A percentile compares a stretch with the other conserved stretches of the same genome.
Evolutionary conservation across 2,797 vertebrate genomes (phyloP).

Genomic region (Synaphobranchus kaupii): DNA sequence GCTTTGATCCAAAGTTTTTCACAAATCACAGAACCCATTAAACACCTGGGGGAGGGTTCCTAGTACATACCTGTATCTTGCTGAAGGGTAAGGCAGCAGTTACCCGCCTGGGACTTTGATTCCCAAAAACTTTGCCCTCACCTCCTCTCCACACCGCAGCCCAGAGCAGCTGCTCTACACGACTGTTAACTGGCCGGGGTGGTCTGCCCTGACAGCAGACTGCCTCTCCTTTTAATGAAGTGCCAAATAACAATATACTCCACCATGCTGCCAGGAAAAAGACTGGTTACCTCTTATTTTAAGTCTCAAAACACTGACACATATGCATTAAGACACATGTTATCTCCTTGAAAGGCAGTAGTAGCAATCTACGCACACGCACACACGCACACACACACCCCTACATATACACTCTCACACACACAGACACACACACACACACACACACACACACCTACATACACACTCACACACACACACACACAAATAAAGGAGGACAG

Average conservation of each 20-base stretch:
- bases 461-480: background rate
- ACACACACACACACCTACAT: background rate
- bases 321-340: conserved; percentile 64
- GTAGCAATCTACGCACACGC: conserved; percentile 39
- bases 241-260: conserved; percentile 81
- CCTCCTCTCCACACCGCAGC: conserved; percentile 66
- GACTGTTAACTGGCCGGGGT: conserved; percentile 81
- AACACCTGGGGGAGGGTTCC: conserved; percentile 57
- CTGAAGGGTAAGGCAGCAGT: conserved; percentile 66
- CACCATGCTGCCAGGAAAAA: conserved; percentile 75
- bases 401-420: background rate
- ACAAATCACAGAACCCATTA: conserved; percentile 67
- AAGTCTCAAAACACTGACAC: conserved; percentile 75
- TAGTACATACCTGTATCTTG: conserved; percentile 39
- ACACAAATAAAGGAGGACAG: conserved; percentile 46
- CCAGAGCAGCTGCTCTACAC: conserved; percentile 72
- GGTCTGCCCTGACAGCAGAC: conserved; percentile 66
- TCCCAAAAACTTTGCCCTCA: conserved; percentile 65
- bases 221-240: conserved; percentile 79
- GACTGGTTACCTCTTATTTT: conserved; percentile 78
- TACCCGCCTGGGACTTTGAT: conserved; percentile 64
- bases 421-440: conserved; percentile 6
- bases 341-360: conserved; percentile 54
- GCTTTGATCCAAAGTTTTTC: conserved; percentile 69
- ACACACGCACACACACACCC: background rate